These are phyloP conservation scores for Noctua janthe DNA, from an alignment of 2,888 invertebrate species.

Conservation along the genomic window DNA sequence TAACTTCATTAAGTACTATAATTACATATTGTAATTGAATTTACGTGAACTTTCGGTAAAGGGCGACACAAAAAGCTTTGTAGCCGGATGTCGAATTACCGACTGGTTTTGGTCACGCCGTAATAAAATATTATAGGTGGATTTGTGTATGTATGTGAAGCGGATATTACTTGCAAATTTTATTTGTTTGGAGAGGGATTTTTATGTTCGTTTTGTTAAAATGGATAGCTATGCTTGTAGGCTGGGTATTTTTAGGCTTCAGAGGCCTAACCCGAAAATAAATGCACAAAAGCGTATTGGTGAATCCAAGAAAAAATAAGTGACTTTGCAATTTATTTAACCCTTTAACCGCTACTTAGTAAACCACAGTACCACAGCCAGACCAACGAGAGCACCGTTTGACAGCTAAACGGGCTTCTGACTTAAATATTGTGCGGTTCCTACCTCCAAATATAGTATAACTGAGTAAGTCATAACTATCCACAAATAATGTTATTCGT, in stretches of 20 bases:
- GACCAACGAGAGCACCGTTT: too few species aligned
- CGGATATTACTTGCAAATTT: slow-evolving; percentile 41
- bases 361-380: too few species aligned
- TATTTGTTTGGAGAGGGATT: slow-evolving; percentile 1
- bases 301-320: too few species aligned
- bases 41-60: slow-evolving; percentile 40
- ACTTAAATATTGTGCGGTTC: too few species aligned
- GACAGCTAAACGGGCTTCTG: too few species aligned
- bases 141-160: slow-evolving; percentile 22
- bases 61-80: slow-evolving; percentile 53
- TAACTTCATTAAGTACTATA: slow-evolving; percentile 52
- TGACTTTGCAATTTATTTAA: too few species aligned
- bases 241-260: neutral
- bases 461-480: too few species aligned
- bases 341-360: too few species aligned
- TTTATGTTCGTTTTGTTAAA: neutral
- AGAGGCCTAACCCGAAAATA: neutral
- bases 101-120: slow-evolving; percentile 35
- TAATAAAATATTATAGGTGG: slow-evolving; percentile 22
- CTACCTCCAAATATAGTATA: too few species aligned
- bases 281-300: neutral
- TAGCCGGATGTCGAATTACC: slow-evolving; percentile 60
- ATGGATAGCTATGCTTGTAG: neutral
- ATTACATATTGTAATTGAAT: slow-evolving; percentile 60
- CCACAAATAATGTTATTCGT: too few species aligned